Conservation (phyloP, 2,888 invertebrate genomes). For the Itoplectis maculator region DNA sequence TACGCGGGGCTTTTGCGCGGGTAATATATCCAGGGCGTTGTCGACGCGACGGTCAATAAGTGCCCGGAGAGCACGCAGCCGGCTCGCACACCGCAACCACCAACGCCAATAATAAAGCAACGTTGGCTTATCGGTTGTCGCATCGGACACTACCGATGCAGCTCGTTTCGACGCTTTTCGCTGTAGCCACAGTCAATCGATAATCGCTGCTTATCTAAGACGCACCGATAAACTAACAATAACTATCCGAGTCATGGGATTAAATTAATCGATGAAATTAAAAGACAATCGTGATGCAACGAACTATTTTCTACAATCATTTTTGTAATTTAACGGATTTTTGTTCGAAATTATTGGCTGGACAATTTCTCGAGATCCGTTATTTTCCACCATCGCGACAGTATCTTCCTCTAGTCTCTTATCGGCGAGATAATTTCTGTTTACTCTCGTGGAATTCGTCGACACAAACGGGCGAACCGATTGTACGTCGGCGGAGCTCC, state of each 20-base stretch:
- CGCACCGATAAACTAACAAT: not conserved
- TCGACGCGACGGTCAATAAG: conserved; percentile 61
- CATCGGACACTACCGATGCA: not conserved
- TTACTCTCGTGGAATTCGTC: not conserved
- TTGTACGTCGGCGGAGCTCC: not conserved
- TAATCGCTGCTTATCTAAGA: not conserved
- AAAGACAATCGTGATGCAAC: too few relatives aligned
- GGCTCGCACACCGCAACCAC: conserved; percentile 60
- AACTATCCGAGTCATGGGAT: not conserved
- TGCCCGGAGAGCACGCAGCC: conserved; percentile 43
- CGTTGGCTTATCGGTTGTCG: not conserved
- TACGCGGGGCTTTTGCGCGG: conserved; percentile 20
- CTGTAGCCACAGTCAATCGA: not conserved
- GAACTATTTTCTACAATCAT: too few relatives aligned
- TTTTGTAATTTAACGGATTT: too few relatives aligned
- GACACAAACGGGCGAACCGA: not conserved
- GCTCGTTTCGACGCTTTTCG: not conserved
- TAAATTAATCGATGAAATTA: not conserved
- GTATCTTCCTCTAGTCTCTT: not conserved
- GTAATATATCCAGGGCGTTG: not conserved
- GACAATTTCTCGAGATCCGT: not conserved
- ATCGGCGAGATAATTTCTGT: not conserved
- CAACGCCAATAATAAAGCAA: conserved; percentile 56
- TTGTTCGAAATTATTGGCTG: not conserved
- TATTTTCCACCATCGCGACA: not conserved